phyloP scores from a whole-genome alignment of 2,113 vertebrate genomes.

The Otus sunia region DNA sequence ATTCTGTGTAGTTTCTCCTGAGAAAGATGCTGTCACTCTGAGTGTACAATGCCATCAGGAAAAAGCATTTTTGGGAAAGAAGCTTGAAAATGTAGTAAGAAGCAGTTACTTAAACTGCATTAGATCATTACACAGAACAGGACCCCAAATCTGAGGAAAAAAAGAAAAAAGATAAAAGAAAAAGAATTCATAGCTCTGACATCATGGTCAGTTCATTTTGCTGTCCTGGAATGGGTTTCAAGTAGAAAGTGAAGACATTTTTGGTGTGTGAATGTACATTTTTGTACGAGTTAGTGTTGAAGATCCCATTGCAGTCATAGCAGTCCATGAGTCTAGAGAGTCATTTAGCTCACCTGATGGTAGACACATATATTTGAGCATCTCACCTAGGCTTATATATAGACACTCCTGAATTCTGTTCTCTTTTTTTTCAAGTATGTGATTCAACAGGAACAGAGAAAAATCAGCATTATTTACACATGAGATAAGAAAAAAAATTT shows the following conservation, averaged over 20 bases:
- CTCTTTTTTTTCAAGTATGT: background rate
- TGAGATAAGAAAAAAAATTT: background rate
- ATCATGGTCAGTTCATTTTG: background rate
- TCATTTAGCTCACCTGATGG: background rate
- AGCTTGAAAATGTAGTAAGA: background rate
- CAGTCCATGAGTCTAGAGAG: background rate
- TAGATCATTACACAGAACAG: background rate
- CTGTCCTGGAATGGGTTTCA: background rate
- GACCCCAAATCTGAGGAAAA: background rate
- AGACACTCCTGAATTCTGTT: background rate
- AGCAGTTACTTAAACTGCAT: background rate
- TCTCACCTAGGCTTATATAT: background rate
- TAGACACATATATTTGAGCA: background rate
- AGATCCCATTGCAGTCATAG: background rate
- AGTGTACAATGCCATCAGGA: background rate
- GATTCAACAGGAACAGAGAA: background rate
- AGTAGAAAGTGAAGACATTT: background rate
- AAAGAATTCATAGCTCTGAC: background rate
- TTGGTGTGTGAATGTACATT: background rate
- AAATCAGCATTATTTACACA: background rate
- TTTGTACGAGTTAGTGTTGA: background rate
- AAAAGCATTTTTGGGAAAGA: background rate
- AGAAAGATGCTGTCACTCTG: background rate
- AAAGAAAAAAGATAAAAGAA: background rate
- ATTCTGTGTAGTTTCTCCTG: background rate